phyloP scores from a whole-genome alignment of 2,888 invertebrate species.

The Lasioglossum lativentre region DNA sequence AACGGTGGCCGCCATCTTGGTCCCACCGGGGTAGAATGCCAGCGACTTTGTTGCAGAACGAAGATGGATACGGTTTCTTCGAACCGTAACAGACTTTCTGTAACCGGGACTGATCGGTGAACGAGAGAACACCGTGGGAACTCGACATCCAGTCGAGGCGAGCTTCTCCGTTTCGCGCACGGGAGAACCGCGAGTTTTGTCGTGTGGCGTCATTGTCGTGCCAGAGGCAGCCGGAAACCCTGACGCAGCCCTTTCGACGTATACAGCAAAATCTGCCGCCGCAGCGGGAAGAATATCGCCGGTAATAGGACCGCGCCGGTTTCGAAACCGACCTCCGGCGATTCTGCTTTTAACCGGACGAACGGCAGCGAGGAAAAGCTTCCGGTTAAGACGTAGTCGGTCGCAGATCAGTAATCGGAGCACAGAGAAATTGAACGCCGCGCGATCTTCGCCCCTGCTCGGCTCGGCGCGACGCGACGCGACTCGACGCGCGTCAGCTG shows the following conservation, averaged over 20 bases:
- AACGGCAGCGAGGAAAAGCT: not conserved
- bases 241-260: slow-evolving; percentile 12
- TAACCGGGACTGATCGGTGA: not conserved
- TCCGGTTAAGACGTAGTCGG: slow-evolving; percentile 7
- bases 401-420: not conserved
- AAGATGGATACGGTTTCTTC: not conserved
- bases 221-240: slow-evolving; percentile 14
- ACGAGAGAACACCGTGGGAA: slow-evolving; percentile 18
- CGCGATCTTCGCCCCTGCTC: not conserved
- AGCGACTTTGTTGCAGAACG: not conserved
- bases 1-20: not conserved
- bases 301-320: slow-evolving; percentile 8
- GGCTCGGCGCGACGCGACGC: not conserved
- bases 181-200: slow-evolving; percentile 12
- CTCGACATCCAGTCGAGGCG: not conserved
- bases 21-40: not conserved
- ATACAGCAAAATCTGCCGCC: slow-evolving; percentile 13
- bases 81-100: slow-evolving; percentile 20
- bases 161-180: not conserved
- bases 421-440: not conserved
- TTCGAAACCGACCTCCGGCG: not conserved
- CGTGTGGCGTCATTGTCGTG: slow-evolving; percentile 12
- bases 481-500: not conserved
- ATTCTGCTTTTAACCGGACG: not conserved
- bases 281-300: slow-evolving; percentile 15